Base-by-base conservation (phyloP, 2,888 invertebrate species). In the Cetonia aurata region DNA sequence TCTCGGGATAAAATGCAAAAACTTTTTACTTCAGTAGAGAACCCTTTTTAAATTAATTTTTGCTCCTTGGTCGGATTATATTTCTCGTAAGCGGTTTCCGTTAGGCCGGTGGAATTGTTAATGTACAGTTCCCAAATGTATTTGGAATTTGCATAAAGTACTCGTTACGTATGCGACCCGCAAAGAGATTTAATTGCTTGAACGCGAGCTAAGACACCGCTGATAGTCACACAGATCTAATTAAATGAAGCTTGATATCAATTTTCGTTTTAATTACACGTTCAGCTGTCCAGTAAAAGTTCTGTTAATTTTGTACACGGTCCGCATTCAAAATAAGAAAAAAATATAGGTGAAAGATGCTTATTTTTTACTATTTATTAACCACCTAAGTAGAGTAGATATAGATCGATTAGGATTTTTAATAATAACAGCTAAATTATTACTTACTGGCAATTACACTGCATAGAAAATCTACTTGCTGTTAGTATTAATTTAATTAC, bases 101-200 rank as follows among this genome's bases (percentile, higher is more conserved):
- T 67, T 67, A 55, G 67, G 66, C 66, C 53, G 62, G 53, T 53
- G 60, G 69, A 69, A 69, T 69, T 69, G 69, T 60, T 69, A 69
- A 69, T 69, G 69, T 69, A 62, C 52, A 53, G 60, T 62, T 69
- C 78, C 76, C 76, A 78, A 79, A 79, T 78, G 79, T 79, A 79
- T 77, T 79, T 77, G 75, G 75, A 76, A 82, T 82, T 82, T 82
- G 80, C 82, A 82, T 82, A 82, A 81, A 82, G 80, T 79, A 77
- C 76, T 81, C 80, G 79, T 82, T 82, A 80, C 79, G 82, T 81
- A 82, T 82, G 80, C 82, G 81, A 78, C 79, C 78, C 80, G 80
- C 81, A 80, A 80, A 80, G 80, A 80, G 80, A 80, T 81, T 81
- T 82, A 82, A 82, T 82, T 82, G 82, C 80, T 80, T 79, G 80